Percentiles rank a stretch among this genome's conserved stretches.
phyloP scores from a whole-genome alignment of 2,797 vertebrate species.

The Pipistrellus pipistrellus region DNA sequence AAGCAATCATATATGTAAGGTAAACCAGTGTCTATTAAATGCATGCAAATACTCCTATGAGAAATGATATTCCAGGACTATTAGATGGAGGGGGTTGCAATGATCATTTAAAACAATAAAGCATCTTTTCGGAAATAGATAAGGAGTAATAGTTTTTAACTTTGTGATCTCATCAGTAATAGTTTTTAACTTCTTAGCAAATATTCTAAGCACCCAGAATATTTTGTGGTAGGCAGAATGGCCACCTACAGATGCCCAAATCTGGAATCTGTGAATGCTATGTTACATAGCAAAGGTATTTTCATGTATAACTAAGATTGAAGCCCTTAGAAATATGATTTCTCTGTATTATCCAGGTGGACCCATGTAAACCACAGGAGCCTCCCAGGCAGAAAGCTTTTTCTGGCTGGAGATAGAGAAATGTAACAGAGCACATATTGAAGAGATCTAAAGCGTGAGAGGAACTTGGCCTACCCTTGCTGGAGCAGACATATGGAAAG shows the following conservation, averaged over 20 bases:
- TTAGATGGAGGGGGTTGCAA: background rate
- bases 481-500: background rate
- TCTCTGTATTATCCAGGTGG: background rate
- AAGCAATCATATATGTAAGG: background rate
- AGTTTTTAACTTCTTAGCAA: no score
- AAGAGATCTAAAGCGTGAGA: background rate
- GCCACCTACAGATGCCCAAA: background rate
- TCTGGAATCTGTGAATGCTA: background rate
- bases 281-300: background rate
- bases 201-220: no score
- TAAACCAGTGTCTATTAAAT: background rate
- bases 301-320: constrained; percentile 14
- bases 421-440: background rate
- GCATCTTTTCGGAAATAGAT: background rate
- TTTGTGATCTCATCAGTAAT: no score
- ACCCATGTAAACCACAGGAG: background rate
- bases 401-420: background rate
- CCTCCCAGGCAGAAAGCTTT: background rate
- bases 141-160: background rate
- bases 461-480: background rate
- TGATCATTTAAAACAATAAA: constrained; percentile 1
- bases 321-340: background rate
- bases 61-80: background rate
- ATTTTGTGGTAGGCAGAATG: background rate
- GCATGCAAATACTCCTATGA: background rate